phyloP scores from a whole-genome alignment of 1,140 invertebrate genomes.

The Sycophaga agraensis region DNA sequence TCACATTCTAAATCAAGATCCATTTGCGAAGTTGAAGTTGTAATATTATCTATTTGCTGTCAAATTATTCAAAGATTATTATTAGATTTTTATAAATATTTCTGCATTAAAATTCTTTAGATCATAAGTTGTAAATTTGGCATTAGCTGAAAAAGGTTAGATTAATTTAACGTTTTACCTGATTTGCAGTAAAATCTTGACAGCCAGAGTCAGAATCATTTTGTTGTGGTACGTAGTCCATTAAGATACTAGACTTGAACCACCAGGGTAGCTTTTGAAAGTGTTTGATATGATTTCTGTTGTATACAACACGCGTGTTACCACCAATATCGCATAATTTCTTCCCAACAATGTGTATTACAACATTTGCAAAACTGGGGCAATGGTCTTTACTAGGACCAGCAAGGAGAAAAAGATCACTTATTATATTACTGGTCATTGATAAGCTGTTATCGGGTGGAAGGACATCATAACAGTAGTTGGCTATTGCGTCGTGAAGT shows the following conservation, averaged over 20 bases:
- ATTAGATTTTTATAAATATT: too few relatives aligned
- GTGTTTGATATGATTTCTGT: constrained; percentile 48
- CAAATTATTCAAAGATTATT: too few relatives aligned
- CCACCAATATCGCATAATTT: constrained; percentile 40
- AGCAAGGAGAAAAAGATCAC: constrained; percentile 41
- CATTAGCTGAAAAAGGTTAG: too few relatives aligned
- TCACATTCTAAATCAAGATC: constrained; percentile 29
- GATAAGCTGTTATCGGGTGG: constrained; percentile 33
- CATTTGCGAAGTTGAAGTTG: constrained; percentile 8
- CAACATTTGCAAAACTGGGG: constrained; percentile 43
- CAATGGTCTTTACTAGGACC: constrained; percentile 33
- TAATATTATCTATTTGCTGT: not conserved
- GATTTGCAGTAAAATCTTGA: constrained; percentile 22
- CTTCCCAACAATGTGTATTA: constrained; percentile 44
- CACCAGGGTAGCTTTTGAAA: constrained; percentile 52
- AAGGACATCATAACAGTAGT: constrained; percentile 43
- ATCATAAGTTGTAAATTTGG: too few relatives aligned
- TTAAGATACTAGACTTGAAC: constrained; percentile 47
- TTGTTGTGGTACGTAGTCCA: constrained; percentile 28
- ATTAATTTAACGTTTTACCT: constrained; percentile 10
- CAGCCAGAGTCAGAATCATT: not conserved
- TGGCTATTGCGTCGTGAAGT: constrained; percentile 36
- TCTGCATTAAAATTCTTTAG: too few relatives aligned
- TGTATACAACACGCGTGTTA: constrained; percentile 47
- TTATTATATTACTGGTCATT: constrained; percentile 40